phyloP scores from a whole-genome alignment of 1,140 invertebrate species.

The Pseudobourletiella spinata region DNA sequence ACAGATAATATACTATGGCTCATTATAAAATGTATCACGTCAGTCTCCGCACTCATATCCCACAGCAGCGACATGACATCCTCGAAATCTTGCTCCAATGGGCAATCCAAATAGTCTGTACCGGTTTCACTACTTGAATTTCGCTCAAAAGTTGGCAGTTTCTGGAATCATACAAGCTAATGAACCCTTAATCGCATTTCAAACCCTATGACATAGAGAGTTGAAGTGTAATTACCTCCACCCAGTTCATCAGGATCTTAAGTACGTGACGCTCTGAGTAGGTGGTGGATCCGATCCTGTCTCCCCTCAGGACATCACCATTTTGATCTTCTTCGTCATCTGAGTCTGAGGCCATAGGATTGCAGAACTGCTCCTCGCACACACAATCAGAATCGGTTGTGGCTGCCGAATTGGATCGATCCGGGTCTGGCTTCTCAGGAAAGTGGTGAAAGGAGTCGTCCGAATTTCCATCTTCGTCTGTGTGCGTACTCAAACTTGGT shows the following conservation, averaged over 20 bases:
- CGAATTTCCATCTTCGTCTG: background rate
- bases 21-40: slow-evolving; percentile 29
- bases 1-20: slow-evolving; percentile 23
- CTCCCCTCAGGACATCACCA: slow-evolving; percentile 24
- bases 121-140: no score
- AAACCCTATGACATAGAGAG: background rate
- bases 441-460: background rate
- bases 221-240: slow-evolving; percentile 18
- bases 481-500: background rate
- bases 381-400: background rate
- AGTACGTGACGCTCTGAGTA: slow-evolving; percentile 33
- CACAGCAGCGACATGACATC: slow-evolving; percentile 28
- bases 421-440: background rate
- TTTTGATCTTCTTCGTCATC: slow-evolving; percentile 17
- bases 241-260: slow-evolving; percentile 32
- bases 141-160: no score
- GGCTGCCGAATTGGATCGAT: background rate
- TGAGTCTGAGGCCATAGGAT: slow-evolving; percentile 25
- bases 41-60: slow-evolving; percentile 33
- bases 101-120: no score
- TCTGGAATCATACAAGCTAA: no score
- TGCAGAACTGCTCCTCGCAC: slow-evolving; percentile 15
- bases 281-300: slow-evolving; percentile 29
- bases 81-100: slow-evolving; percentile 18
- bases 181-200: background rate